These are phyloP conservation scores for Oscheius sp. DNA, from an alignment of 2,888 invertebrate genomes.

Conservation along the genomic window DNA sequence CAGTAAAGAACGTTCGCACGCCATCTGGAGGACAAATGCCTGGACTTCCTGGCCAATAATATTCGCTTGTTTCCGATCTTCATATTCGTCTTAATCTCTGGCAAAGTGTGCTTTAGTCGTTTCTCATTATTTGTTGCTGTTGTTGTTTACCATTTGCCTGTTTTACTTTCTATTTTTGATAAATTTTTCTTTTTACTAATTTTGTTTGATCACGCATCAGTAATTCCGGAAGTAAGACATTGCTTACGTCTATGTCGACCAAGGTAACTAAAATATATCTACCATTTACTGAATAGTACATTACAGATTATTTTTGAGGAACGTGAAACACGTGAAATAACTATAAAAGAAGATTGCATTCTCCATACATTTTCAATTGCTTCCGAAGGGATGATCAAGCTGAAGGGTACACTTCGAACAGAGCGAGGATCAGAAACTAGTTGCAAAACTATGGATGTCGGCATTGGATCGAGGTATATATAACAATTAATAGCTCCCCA, in stretches of 20 bases:
- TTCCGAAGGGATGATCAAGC: background rate
- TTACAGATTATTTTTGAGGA: conserved; percentile 20
- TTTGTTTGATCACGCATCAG: background rate
- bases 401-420: background rate
- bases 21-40: conserved; percentile 66
- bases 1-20: conserved; percentile 84
- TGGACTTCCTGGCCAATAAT: conserved; percentile 55
- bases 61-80: background rate
- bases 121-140: conserved; percentile 18
- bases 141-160: too few species aligned
- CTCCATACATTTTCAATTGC: background rate
- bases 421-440: background rate
- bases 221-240: background rate
- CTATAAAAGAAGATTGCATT: conserved; percentile 2
- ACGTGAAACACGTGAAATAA: background rate
- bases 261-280: too few species aligned
- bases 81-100: conserved; percentile 11
- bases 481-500: background rate
- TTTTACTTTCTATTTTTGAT: conserved; percentile 2
- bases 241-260: background rate
- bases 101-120: conserved; percentile 21
- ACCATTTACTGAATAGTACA: background rate
- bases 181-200: conserved; percentile 5
- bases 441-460: background rate
- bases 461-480: background rate